Evolutionary conservation across 23 tunicate genomes (phyloP).

Genomic region (Botrylloides violaceus): DNA sequence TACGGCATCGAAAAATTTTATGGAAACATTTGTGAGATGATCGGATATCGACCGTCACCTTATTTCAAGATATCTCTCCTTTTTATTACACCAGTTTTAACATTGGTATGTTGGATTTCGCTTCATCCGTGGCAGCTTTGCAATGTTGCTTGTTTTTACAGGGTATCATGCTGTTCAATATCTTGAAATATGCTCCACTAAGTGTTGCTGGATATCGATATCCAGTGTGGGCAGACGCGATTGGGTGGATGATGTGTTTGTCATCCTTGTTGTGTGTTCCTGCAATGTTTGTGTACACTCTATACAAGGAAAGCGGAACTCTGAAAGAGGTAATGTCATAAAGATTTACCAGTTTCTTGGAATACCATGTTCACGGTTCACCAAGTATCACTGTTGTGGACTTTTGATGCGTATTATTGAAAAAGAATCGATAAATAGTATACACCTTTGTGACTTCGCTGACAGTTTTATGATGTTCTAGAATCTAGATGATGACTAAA

Average conservation of each 20-base stretch:
- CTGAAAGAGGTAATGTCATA: conserved; percentile 26
- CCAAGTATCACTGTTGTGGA: too few relatives aligned
- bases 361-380: too few relatives aligned
- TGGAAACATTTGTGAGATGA: conserved; percentile 42
- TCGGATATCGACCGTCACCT: conserved; percentile 46
- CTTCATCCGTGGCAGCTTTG: too few relatives aligned
- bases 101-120: conserved; percentile 41
- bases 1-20: conserved; percentile 44
- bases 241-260: conserved; percentile 23
- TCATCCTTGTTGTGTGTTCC: conserved; percentile 28
- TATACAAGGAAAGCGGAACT: conserved; percentile 11
- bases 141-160: conserved; percentile 3
- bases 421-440: too few relatives aligned
- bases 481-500: too few relatives aligned
- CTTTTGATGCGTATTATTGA: too few relatives aligned
- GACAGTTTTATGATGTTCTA: too few relatives aligned
- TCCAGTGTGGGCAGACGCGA: conserved; percentile 21
- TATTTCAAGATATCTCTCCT: conserved; percentile 29
- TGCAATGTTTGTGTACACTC: conserved; percentile 6
- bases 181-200: conserved; percentile 6
- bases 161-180: conserved; percentile 20
- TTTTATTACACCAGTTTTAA: conserved; percentile 32
- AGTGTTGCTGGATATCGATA: conserved; percentile 7
- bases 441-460: too few relatives aligned
- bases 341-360: too few relatives aligned